Evolutionary conservation across 2,888 invertebrate genomes (phyloP).

Genomic region (Iphiclides podalirius): DNA sequence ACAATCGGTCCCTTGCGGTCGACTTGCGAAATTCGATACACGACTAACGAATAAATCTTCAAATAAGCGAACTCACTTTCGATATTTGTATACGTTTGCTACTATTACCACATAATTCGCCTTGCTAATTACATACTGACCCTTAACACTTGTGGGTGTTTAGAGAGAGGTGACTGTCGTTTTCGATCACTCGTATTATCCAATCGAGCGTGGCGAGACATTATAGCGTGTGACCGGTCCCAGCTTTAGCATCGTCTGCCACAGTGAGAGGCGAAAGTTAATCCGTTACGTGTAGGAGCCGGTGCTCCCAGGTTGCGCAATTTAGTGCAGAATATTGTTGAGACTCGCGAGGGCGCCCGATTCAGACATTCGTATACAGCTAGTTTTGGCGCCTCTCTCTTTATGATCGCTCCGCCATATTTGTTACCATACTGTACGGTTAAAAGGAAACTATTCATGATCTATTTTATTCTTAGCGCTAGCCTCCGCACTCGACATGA

Average conservation of each 20-base stretch:
- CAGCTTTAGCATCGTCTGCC: slow-evolving; percentile 43
- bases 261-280: slow-evolving; percentile 59
- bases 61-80: slow-evolving; percentile 4
- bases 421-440: slow-evolving; percentile 3
- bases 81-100: not conserved
- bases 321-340: slow-evolving; percentile 38
- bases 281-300: slow-evolving; percentile 37
- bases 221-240: slow-evolving; percentile 5
- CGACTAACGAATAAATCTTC: slow-evolving; percentile 22
- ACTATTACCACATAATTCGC: not conserved
- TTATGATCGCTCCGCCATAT: slow-evolving; percentile 17
- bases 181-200: slow-evolving; percentile 23
- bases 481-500: too few species aligned
- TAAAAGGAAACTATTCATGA: not conserved
- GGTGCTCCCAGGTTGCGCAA: slow-evolving; percentile 41
- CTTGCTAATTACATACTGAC: not conserved
- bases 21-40: slow-evolving; percentile 31
- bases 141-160: not conserved
- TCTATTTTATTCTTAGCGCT: too few species aligned
- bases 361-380: slow-evolving; percentile 18
- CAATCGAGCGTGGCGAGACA: slow-evolving; percentile 29
- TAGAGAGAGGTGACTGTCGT: not conserved
- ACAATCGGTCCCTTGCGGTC: slow-evolving; percentile 35
- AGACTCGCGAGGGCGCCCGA: slow-evolving; percentile 22
- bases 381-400: slow-evolving; percentile 25